phyloP scores from a whole-genome alignment of 2,113 vertebrate genomes.

The Tachuris rubrigastra region DNA sequence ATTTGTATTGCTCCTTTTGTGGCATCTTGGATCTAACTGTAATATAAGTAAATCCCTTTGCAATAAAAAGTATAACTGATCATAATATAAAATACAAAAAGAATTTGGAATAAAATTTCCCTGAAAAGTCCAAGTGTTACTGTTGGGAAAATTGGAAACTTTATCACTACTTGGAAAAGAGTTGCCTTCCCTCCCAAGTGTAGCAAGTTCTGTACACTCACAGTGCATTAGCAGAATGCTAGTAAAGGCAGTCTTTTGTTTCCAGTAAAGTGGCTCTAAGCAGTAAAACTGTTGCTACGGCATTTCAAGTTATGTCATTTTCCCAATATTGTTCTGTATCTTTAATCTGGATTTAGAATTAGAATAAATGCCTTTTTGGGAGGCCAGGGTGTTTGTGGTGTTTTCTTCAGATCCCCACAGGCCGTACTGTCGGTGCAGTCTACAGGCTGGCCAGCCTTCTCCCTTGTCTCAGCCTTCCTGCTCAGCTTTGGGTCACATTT shows the following conservation, averaged over 20 bases:
- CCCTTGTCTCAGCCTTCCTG: neutral
- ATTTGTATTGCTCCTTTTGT: neutral
- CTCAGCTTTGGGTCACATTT: neutral
- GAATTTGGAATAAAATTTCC: neutral
- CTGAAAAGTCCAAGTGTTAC: neutral
- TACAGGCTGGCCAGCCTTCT: neutral
- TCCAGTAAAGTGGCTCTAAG: neutral
- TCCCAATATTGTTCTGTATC: neutral
- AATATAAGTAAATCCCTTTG: conserved; percentile 10
- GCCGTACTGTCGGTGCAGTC: rapidly evolving
- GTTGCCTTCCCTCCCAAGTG: neutral
- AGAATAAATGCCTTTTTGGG: neutral
- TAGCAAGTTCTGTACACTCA: neutral
- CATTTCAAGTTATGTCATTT: neutral
- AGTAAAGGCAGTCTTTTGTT: neutral
- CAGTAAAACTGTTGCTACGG: neutral
- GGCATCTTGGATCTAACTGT: neutral
- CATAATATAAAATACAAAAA: neutral
- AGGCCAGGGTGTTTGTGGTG: neutral
- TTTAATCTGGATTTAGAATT: neutral
- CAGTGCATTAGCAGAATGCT: neutral
- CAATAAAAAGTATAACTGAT: conserved; percentile 20
- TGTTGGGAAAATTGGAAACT: neutral
- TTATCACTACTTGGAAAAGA: neutral
- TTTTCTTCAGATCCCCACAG: neutral